Conservation (phyloP, 1,140 invertebrate species). For the Anagrus nilaparvatae region DNA sequence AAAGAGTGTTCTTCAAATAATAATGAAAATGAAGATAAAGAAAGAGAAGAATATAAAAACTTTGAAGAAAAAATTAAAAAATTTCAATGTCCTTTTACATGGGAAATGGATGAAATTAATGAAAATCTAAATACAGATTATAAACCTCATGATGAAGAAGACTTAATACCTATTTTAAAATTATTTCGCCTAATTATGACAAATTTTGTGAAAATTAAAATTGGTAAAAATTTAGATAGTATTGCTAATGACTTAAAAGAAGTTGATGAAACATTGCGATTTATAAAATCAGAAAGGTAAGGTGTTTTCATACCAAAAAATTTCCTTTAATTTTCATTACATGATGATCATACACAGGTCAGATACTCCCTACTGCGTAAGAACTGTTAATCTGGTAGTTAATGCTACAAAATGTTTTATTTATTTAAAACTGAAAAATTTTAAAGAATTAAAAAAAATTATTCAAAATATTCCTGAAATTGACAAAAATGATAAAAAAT, state of each 20-base stretch:
- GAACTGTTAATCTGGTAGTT: not conserved
- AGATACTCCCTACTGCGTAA: no score
- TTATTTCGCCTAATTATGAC: slow-evolving; percentile 1
- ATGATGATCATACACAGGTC: no score
- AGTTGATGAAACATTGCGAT: not conserved
- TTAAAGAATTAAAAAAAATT: not conserved
- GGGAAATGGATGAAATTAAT: slow-evolving; percentile 8
- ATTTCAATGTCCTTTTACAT: slow-evolving; percentile 8
- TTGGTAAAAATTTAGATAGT: not conserved
- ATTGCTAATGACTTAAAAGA: not conserved
- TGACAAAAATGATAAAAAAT: not conserved
- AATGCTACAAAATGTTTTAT: not conserved
- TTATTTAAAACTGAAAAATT: not conserved
- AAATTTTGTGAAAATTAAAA: not conserved
- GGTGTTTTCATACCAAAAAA: no score
- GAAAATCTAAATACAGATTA: not conserved
- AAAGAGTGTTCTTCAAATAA: no score
- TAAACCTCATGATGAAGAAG: slow-evolving; percentile 8
- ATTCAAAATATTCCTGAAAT: not conserved
- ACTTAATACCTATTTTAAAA: not conserved
- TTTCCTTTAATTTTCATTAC: no score
- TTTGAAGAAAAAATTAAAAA: not conserved
- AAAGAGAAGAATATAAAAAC: no score
- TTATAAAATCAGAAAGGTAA: no score
- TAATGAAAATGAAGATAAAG: no score